Base-by-base conservation (phyloP, 1,140 invertebrate species). In the Cydia splendana region DNA sequence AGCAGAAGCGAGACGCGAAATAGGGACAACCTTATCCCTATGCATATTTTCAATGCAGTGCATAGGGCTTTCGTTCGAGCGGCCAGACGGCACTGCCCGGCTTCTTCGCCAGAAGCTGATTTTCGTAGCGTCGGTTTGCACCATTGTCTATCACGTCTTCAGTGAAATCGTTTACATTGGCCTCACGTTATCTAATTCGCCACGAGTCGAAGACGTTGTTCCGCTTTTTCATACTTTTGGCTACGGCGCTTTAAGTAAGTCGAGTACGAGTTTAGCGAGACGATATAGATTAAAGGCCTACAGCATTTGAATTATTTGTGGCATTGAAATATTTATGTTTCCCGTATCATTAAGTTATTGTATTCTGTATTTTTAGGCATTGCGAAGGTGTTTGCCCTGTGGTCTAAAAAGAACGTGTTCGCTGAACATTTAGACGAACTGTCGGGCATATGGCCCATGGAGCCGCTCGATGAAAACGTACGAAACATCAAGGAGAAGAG, bases 191-290 rank as follows among this genome's bases (percentile, higher is more conserved):
- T 80, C 85, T 12, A 88, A 87, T 81, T 88, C 88, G 57, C 91
- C 91, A 75, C 84, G 82, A 81, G 84, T 93, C 20, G 88, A 93
- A 80, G 84, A 91, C 76, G 88, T 93, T 45, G 90, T 92, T 53
- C 91, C 91, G 74, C 85, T 91, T 80, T 89, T 93, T 24, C 90
- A 93, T 81, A 88, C 86, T 74, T 89, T 93, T 82, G 91, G 90
- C 51, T 93, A 91, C 76, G 89, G 91, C 30, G 82, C 81, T 79
- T 84, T 91, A 76, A 90, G 90, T 92, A 84, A 87, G 89, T 87
- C 71, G 42, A 75, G 28, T 62, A 34, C 18, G 45, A 30, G 48
- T 20, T 51, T 71, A 20, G 28, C 57, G 48, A 13, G 12, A 76
- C 67, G 67, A 20, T 71, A 71, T 4, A 69, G 65, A 38, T 24